These are phyloP conservation scores for Falco novaeseelandiae DNA, from an alignment of 2,797 vertebrate genomes.

Conservation along the genomic window DNA sequence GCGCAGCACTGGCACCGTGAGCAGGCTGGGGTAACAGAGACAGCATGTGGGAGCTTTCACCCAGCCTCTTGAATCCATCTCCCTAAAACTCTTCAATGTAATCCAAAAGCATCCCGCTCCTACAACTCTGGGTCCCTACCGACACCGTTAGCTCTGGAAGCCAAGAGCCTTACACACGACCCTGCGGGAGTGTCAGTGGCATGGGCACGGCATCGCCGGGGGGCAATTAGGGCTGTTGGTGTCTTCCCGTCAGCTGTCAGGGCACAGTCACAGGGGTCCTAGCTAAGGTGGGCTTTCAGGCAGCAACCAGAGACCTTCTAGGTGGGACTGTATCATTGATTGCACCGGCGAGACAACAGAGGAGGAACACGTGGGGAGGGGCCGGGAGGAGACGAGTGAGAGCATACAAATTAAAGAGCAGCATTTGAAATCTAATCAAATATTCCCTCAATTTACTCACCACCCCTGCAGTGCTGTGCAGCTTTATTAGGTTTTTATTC, in stretches of 20 bases:
- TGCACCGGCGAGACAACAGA: constrained; percentile 42
- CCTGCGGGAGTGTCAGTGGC: fast-evolving
- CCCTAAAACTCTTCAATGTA: background rate
- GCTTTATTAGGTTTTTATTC: constrained; percentile 75
- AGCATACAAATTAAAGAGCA: constrained; percentile 69
- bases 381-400: background rate
- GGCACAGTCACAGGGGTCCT: background rate
- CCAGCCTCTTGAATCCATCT: background rate
- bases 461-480: constrained; percentile 63
- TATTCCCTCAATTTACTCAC: constrained; percentile 71
- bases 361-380: background rate
- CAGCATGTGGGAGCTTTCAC: fast-evolving
- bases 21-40: background rate
- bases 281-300: background rate
- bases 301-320: background rate
- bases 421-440: constrained; percentile 74
- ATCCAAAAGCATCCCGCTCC: background rate
- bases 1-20: background rate
- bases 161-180: background rate
- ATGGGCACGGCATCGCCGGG: background rate
- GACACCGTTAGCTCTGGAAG: background rate
- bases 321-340: constrained; percentile 5
- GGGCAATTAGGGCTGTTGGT: fast-evolving
- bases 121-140: background rate
- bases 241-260: background rate